Evolutionary conservation across 2,113 vertebrate species (phyloP), one percentile per base, ranked within the genome.

Genomic region (Puffinus mauretanicus): DNA sequence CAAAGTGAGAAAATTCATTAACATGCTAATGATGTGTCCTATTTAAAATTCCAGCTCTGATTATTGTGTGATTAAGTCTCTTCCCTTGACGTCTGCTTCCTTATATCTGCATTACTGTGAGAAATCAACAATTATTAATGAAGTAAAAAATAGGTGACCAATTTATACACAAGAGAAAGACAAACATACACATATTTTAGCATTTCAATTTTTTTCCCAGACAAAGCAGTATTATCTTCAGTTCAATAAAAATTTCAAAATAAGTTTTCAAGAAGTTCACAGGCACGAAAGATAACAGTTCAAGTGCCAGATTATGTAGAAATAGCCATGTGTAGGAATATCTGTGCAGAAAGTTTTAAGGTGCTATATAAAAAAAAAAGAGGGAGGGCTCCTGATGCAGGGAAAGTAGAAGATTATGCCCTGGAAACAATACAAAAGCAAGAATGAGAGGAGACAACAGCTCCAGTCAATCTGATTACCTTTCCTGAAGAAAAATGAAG

Each of bases 61-160:
- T 98, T 97, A 97, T 97, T 97, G 95, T 97, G 97, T 97, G 97
- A 98, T 98, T 98, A 98, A 97, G 96, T 97, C 97, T 96, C 96
- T 97, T 96, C 92, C 97, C 95, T 96, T 96, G 96, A 97, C 16
- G 58, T 95, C 95, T 93, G 94, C 93, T 94, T 97, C 88, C 94
- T 97, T 97, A 82, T 96, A 97, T 95, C 88, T 52, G 76, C 94
- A 96, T 95, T 96, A 97, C 85, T 96, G 80, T 58, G 75, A n/a
- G 29, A 96, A 97, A 98, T 97, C 93, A 96, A 97, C 95, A 98
- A 91, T 88, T 96, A 97, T 78, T 97, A 97, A 96, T 94, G 77
- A 97, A 98, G 66, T 42, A 97, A 92, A 95, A 95, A 95, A 95
- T 47, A 93, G 78, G 76, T 95, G 91, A 96, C 64, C 95, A 95